Evolutionary conservation across 2,797 vertebrate species (phyloP).

Genomic region (Cuculus canorus): DNA sequence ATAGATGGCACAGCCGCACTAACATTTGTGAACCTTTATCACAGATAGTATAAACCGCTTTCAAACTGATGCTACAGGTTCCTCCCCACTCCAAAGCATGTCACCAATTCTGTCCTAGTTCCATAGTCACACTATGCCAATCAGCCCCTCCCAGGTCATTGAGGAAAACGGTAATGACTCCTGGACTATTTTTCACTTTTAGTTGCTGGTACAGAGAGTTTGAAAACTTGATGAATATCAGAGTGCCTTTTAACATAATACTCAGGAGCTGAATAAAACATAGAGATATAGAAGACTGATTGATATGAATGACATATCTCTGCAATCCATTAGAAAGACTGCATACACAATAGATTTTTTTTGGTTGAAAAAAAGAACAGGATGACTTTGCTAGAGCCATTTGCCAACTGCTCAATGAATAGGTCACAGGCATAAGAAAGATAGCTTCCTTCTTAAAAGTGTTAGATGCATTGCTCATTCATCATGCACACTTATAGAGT

Average conservation of each 20-base stretch:
- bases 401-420: slow-evolving; percentile 70
- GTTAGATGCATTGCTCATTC: slow-evolving; percentile 28
- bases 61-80: neutral
- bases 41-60: neutral
- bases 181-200: slow-evolving; percentile 43
- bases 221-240: slow-evolving; percentile 71
- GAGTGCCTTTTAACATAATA: slow-evolving; percentile 73
- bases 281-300: slow-evolving; percentile 63
- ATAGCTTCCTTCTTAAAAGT: slow-evolving; percentile 34
- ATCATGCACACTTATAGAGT: neutral
- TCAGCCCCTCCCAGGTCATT: slow-evolving; percentile 46
- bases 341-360: slow-evolving; percentile 61
- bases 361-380: slow-evolving; percentile 53
- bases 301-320: slow-evolving; percentile 70
- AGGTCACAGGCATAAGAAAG: slow-evolving; percentile 65
- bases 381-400: slow-evolving; percentile 65
- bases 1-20: neutral
- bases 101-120: neutral
- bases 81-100: neutral
- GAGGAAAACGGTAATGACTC: slow-evolving; percentile 58
- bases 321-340: slow-evolving; percentile 68
- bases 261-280: slow-evolving; percentile 71
- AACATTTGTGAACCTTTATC: neutral
- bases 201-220: slow-evolving; percentile 63
- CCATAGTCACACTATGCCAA: neutral